Percentiles rank a stretch among this genome's conserved stretches.
Evolutionary conservation across 2,113 vertebrate genomes (phyloP).

Genomic region (Pseudorectes ferrugineus): DNA sequence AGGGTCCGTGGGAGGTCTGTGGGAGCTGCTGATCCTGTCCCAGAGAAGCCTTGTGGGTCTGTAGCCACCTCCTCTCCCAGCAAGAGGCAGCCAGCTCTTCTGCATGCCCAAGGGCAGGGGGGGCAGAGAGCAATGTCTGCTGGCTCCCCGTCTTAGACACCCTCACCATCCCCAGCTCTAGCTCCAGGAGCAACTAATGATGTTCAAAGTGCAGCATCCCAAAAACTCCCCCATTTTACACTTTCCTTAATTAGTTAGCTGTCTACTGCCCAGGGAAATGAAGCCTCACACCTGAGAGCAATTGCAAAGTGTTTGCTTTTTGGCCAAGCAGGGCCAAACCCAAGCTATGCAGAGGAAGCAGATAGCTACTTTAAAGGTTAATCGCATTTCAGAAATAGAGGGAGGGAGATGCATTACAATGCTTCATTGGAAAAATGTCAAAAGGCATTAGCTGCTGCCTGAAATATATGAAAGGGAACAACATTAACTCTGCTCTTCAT

Average conservation of each 20-base stretch:
- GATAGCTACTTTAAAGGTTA: slow-evolving; percentile 7
- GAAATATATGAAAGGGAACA: background rate
- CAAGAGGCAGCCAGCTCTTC: rapidly evolving
- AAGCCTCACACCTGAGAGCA: rapidly evolving
- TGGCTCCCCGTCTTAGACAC: rapidly evolving
- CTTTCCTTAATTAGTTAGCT: background rate
- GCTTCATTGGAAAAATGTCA: slow-evolving; percentile 43
- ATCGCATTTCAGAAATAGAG: background rate
- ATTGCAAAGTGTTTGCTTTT: background rate
- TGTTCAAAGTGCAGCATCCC: background rate
- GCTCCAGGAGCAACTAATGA: background rate
- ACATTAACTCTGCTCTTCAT: background rate
- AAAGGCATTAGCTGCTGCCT: slow-evolving; percentile 21
- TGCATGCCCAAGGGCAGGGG: background rate
- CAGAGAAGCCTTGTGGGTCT: background rate
- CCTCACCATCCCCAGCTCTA: background rate
- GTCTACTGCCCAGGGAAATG: background rate
- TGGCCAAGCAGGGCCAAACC: background rate
- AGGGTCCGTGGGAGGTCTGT: background rate
- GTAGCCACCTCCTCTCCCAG: background rate
- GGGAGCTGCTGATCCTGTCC: background rate
- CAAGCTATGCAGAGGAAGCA: background rate
- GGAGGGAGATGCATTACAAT: background rate
- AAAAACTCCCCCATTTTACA: background rate
- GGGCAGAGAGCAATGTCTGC: background rate